These are phyloP conservation scores for Leptopilina boulardi DNA, from an alignment of 1,140 invertebrate genomes.

Conservation along the genomic window DNA sequence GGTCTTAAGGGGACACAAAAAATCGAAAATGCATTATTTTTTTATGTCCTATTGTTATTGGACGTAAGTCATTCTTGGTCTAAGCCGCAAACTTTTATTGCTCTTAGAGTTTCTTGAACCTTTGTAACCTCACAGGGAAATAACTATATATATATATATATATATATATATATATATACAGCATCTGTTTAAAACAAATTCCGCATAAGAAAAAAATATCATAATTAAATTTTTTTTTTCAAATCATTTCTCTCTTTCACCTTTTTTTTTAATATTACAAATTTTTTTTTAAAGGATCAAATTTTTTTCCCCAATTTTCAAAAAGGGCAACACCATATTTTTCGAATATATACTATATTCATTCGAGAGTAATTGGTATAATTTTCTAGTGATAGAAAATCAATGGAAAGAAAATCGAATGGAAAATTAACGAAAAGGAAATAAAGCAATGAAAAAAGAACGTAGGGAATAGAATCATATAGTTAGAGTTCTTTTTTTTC, in stretches of 20 bases:
- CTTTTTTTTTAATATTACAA: neutral
- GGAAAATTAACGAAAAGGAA: constrained; percentile 1
- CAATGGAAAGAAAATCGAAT: neutral
- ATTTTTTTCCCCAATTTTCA: no score
- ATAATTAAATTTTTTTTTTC: neutral
- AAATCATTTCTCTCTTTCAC: neutral
- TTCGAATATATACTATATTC: neutral
- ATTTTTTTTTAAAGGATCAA: no score
- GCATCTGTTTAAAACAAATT: neutral
- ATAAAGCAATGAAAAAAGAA: neutral
- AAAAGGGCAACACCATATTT: neutral
- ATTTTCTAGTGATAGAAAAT: neutral
- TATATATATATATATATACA: no score
- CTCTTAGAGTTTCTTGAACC: constrained; percentile 18
- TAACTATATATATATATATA: no score
- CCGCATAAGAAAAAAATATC: neutral
- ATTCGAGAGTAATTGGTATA: neutral
- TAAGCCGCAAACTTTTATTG: constrained; percentile 28
- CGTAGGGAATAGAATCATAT: neutral
- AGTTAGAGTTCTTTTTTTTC: no score
- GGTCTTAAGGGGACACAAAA: neutral
- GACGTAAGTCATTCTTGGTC: neutral
- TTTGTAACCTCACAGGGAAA: neutral
- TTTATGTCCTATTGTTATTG: neutral
- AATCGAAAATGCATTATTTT: constrained; percentile 15